Percentiles rank a stretch among this genome's conserved stretches.
Conservation (phyloP, 1,140 invertebrate genomes). For the Drosophila ficusphila region DNA sequence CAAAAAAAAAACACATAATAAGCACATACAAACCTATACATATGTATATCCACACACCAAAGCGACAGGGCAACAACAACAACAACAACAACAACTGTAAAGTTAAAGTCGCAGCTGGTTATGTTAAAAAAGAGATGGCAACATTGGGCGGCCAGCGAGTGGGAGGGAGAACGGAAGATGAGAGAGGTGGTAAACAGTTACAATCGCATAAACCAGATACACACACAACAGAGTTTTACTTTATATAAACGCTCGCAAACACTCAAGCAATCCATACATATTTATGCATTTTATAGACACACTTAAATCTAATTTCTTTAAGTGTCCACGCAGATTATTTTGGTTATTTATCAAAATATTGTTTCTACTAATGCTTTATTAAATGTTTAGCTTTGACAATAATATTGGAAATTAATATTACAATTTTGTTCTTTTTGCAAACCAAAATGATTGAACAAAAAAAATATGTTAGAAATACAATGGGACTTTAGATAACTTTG, state of each 20-base stretch:
- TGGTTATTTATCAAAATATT: no score
- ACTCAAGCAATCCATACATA: neutral
- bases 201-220: slow-evolving; percentile 51
- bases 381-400: no score
- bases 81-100: slow-evolving; percentile 44
- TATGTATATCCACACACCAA: no score
- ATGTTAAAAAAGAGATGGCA: slow-evolving; percentile 33
- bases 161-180: slow-evolving; percentile 8
- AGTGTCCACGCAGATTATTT: neutral
- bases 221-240: slow-evolving; percentile 5
- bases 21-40: slow-evolving; percentile 34
- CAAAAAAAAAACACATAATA: slow-evolving; percentile 27
- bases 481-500: no score
- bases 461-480: no score
- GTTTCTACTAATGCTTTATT: no score
- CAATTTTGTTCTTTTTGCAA: no score
- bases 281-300: slow-evolving; percentile 9
- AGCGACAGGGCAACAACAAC: slow-evolving; percentile 24
- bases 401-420: no score
- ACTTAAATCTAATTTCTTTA: neutral
- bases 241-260: slow-evolving; percentile 5
- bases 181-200: slow-evolving; percentile 45
- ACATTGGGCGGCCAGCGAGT: slow-evolving; percentile 9
- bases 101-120: slow-evolving; percentile 67
- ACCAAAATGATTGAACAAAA: no score